phyloP scores from a whole-genome alignment of 2,888 invertebrate species.

The Sesamia inferens region DNA sequence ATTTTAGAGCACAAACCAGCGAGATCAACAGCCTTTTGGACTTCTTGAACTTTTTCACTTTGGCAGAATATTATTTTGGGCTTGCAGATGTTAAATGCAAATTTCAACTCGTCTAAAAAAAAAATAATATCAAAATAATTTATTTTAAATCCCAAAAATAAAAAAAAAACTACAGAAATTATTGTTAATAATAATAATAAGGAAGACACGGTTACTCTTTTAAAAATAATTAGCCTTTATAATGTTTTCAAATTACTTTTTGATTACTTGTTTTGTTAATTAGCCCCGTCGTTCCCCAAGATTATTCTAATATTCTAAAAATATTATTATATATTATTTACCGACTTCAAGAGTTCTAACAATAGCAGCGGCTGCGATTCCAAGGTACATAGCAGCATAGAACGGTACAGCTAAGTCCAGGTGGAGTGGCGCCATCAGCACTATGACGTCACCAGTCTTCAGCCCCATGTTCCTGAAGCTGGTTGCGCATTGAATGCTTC shows the following conservation, averaged over 20 bases:
- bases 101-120: constrained; percentile 71
- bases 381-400: constrained; percentile 82
- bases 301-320: neutral
- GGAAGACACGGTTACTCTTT: too few relatives aligned
- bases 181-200: too few relatives aligned
- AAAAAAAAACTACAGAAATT: too few relatives aligned
- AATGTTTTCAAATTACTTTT: too few relatives aligned
- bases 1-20: constrained; percentile 63
- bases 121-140: neutral
- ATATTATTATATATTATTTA: constrained; percentile 23
- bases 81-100: constrained; percentile 59
- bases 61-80: constrained; percentile 77
- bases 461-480: constrained; percentile 77
- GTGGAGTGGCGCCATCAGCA: constrained; percentile 82
- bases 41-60: constrained; percentile 66
- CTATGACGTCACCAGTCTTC: constrained; percentile 78
- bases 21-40: constrained; percentile 61
- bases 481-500: constrained; percentile 79
- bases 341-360: constrained; percentile 46
- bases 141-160: too few relatives aligned
- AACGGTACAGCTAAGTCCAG: constrained; percentile 82
- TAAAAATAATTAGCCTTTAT: too few relatives aligned
- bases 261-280: too few relatives aligned
- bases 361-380: constrained; percentile 72
- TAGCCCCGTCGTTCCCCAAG: neutral